Evolutionary conservation across 1,140 invertebrate species (phyloP), one percentile per base, ranked within the genome.

Genomic region (Rhopalosiphum padi): DNA sequence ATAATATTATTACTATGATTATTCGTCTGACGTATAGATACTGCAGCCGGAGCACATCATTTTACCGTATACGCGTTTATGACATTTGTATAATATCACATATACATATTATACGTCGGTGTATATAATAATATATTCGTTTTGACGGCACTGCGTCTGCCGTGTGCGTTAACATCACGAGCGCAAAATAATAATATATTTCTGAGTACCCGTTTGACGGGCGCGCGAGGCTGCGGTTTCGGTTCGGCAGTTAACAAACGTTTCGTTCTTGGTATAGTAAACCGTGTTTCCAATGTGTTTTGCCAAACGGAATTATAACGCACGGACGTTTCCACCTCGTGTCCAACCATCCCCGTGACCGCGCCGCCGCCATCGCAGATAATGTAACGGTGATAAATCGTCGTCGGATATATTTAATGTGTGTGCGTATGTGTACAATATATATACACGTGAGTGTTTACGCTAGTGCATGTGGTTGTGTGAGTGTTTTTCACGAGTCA

Each of bases 301-400:
- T 53, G 87, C 48, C 35, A 35, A 25, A 53, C 46, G 48, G 87
- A 88, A 88, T 53, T 15, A 21, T 46, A 48, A 15, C 41, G 22
- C 25, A 68, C 60, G 60, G 60, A 68, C 60, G 60, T 77, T 86
- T 86, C 41, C 85, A 46, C 83, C 41, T 41, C 30, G 86, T 25
- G 43, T 46, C 41, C 83, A 41, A 30, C 83, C 83, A 25, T 41
- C 15, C 22, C 83, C 1, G 25, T 15, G 37, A 25, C 41, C 85
- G 15, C 22, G 41, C 30, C 86, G 30, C 46, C 11, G 2, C 46
- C 30, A 23, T 35, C 18, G 77, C 35, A 83, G 55, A 68, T 91
- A 91, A 77, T 46, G 48, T 85, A 37, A 85, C 91, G 46, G 91
- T 53, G 77, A 85, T 92, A 92, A 85, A 85, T 92, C 46, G 77